Percentiles rank a stretch among this genome's conserved stretches.
phyloP scores from a whole-genome alignment of 2,113 vertebrate genomes.

The Lota lota region DNA sequence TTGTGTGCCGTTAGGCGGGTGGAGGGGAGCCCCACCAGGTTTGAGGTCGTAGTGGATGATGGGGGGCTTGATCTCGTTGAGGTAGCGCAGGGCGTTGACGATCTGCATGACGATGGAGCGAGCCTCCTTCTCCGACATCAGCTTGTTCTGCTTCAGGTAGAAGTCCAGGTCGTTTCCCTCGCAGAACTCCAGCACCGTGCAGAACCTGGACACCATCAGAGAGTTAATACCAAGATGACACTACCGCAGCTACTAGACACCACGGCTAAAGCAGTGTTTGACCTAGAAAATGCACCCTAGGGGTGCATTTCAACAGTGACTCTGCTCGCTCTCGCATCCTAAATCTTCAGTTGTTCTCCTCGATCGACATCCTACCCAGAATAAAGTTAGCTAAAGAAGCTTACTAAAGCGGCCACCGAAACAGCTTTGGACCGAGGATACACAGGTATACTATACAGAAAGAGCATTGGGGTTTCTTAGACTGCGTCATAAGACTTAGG shows the following conservation, averaged over 20 bases:
- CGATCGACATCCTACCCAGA: no score
- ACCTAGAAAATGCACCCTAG: background rate
- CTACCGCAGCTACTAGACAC: no score
- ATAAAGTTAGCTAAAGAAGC: no score
- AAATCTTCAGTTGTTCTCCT: no score
- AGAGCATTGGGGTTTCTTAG: background rate
- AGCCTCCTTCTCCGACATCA: conserved; percentile 99
- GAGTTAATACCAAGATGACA: no score
- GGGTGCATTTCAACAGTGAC: background rate
- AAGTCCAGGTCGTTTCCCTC: conserved; percentile 99
- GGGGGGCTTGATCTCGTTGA: conserved; percentile 99
- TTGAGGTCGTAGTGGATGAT: conserved; percentile 99
- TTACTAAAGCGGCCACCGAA: no score
- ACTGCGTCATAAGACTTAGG: no score
- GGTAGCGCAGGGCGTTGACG: conserved; percentile 97
- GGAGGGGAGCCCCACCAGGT: conserved; percentile 78
- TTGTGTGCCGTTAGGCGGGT: background rate
- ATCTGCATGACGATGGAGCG: conserved; percentile 99
- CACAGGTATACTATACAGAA: background rate
- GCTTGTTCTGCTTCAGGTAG: conserved; percentile 98
- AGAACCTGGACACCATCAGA: conserved; percentile 79
- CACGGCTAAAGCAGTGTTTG: no score
- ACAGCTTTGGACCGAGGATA: background rate
- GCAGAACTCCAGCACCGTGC: conserved; percentile 98
- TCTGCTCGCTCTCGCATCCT: no score